A percentile compares a stretch with the other conserved stretches of the same genome.
These are phyloP conservation scores for Panthera tigris DNA, from an alignment of 2,113 vertebrate species.

Conservation along the genomic window DNA sequence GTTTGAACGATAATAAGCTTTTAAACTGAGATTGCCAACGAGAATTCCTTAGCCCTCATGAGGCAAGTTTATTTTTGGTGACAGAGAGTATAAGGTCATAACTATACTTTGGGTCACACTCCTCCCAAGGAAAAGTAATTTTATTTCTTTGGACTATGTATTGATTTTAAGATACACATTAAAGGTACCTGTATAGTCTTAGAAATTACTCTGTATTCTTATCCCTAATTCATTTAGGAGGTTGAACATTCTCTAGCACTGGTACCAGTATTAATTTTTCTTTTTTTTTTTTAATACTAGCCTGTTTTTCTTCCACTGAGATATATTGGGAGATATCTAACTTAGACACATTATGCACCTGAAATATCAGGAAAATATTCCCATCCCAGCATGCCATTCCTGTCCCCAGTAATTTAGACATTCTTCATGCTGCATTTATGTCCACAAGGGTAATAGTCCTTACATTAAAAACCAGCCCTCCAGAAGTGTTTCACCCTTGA, in stretches of 20 bases:
- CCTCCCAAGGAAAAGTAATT: conserved; percentile 46
- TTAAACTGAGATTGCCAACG: not conserved
- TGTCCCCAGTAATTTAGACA: conserved; percentile 78
- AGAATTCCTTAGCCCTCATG: not conserved
- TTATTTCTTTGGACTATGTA: conserved; percentile 47
- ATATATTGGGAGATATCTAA: conserved; percentile 67
- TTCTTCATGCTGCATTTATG: conserved; percentile 82
- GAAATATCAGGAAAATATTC: conserved; percentile 68
- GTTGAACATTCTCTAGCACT: conserved; percentile 3
- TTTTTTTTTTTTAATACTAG: conserved; percentile 31
- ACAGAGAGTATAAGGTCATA: conserved; percentile 10
- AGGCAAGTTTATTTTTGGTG: conserved; percentile 58
- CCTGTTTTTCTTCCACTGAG: conserved; percentile 37
- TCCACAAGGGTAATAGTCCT: conserved; percentile 77
- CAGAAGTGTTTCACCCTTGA: conserved; percentile 73
- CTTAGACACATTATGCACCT: conserved; percentile 60
- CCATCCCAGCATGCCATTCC: conserved; percentile 71
- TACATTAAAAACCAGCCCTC: conserved; percentile 79
- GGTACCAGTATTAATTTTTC: conserved; percentile 25
- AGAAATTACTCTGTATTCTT: conserved; percentile 60
- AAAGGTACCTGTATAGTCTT: conserved; percentile 20
- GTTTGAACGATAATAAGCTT: conserved; percentile 20
- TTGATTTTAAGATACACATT: conserved; percentile 50
- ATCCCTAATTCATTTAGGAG: conserved; percentile 51
- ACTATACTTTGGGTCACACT: conserved; percentile 22